phyloP scores from a whole-genome alignment of 2,113 vertebrate species.

The Malurus alboscapulatus region DNA sequence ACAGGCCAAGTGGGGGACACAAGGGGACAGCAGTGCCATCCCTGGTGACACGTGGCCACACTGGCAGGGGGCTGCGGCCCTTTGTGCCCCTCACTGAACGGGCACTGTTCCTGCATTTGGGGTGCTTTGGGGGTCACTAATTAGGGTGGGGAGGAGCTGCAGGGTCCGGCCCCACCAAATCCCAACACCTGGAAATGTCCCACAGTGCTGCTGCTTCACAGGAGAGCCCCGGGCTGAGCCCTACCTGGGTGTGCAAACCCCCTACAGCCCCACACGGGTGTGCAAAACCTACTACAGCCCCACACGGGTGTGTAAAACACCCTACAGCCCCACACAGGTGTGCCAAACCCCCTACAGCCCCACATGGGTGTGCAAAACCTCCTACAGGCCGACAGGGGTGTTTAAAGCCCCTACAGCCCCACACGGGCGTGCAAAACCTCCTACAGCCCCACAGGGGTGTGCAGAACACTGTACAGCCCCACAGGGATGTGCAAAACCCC shows the following conservation, averaged over 20 bases:
- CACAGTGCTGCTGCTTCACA: not conserved
- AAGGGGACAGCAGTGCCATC: not conserved
- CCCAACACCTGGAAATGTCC: conserved; percentile 36
- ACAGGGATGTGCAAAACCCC: not conserved
- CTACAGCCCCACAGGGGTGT: too few species aligned
- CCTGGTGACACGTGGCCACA: not conserved
- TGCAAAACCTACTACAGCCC: not conserved
- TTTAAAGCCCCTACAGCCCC: too few species aligned
- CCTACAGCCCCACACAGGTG: not conserved
- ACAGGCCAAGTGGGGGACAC: too few species aligned
- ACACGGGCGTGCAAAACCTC: too few species aligned
- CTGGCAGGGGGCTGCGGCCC: not conserved
- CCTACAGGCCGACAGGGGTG: too few species aligned
- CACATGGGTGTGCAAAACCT: too few species aligned
- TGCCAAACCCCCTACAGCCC: too few species aligned
- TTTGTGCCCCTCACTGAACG: not conserved
- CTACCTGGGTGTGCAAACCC: not conserved
- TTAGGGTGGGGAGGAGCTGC: not conserved
- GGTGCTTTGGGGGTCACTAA: not conserved
- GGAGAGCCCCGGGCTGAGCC: not conserved
- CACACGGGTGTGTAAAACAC: not conserved
- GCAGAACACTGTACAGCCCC: not conserved
- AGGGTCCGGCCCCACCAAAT: not conserved
- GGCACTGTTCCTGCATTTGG: not conserved
- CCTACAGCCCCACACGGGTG: not conserved